phyloP scores from a whole-genome alignment of 2,797 vertebrate genomes.

The Lagorchestes hirsutus region DNA sequence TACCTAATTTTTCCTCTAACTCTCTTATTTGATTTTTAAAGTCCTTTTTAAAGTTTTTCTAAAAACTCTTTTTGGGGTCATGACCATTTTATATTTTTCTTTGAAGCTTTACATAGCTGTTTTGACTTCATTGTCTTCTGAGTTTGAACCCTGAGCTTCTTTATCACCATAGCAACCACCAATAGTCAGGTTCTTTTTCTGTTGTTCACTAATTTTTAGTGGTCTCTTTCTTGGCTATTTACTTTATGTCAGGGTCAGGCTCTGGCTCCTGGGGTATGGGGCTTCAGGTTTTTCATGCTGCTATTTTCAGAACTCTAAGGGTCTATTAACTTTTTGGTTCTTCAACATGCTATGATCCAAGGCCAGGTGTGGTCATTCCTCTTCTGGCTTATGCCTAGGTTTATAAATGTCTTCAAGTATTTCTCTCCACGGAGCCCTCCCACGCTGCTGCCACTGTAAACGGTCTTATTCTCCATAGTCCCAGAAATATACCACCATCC shows the following conservation, averaged over 20 bases:
- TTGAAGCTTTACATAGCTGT: not conserved
- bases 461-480: not conserved
- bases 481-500: not conserved
- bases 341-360: not conserved
- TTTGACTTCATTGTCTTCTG: not conserved
- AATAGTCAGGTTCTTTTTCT: not conserved
- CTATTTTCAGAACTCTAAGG: not conserved
- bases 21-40: not conserved
- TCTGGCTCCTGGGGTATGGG: not conserved
- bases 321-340: not conserved
- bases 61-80: not conserved
- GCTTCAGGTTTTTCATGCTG: not conserved
- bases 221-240: not conserved
- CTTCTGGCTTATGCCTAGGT: not conserved
- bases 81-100: not conserved
- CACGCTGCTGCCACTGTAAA: no score
- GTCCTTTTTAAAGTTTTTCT: not conserved
- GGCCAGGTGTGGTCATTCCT: not conserved
- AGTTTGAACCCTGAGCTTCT: not conserved
- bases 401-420: not conserved
- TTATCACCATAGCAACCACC: not conserved
- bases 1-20: not conserved
- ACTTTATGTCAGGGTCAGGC: not conserved
- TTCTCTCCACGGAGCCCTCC: not conserved
- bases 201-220: not conserved